phyloP scores from a whole-genome alignment of 2,797 vertebrate species.

The Pelobates cultripes region DNA sequence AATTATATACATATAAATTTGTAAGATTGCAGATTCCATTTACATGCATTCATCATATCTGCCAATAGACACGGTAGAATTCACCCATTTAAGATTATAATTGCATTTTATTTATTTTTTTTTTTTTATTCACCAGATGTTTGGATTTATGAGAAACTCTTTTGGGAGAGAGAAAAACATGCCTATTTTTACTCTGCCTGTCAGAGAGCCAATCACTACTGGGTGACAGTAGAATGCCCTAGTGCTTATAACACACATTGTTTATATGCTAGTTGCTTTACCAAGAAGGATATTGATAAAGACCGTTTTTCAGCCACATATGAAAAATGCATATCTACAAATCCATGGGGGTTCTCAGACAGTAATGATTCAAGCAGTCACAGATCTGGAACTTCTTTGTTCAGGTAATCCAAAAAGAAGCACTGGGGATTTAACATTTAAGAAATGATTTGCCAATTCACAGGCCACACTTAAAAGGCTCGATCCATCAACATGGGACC shows the following conservation, averaged over 20 bases:
- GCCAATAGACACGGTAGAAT: slow-evolving; percentile 21
- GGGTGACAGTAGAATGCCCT: slow-evolving; percentile 24
- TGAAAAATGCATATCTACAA: slow-evolving; percentile 19
- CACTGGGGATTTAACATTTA: neutral
- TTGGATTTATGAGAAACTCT: slow-evolving; percentile 1
- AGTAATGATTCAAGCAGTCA: slow-evolving; percentile 13
- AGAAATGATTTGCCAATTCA: slow-evolving; percentile 12
- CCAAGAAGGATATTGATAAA: slow-evolving; percentile 16
- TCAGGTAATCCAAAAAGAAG: slow-evolving; percentile 19
- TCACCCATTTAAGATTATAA: slow-evolving; percentile 12
- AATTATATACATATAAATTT: too few relatives aligned
- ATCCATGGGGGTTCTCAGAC: neutral
- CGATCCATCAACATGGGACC: neutral
- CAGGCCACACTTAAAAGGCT: neutral
- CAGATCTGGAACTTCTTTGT: slow-evolving; percentile 11
- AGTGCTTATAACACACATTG: slow-evolving; percentile 24
- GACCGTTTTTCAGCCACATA: neutral
- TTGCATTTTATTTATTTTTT: neutral
- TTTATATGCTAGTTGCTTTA: slow-evolving; percentile 28
- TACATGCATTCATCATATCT: slow-evolving; percentile 17
- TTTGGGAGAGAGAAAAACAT: slow-evolving; percentile 3
- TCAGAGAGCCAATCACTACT: slow-evolving; percentile 13
- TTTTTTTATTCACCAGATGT: slow-evolving; percentile 31
- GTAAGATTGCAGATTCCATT: neutral
- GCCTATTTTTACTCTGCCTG: neutral